phyloP scores from a whole-genome alignment of 2,888 invertebrate species.

The Pseudeuparius sepicola region DNA sequence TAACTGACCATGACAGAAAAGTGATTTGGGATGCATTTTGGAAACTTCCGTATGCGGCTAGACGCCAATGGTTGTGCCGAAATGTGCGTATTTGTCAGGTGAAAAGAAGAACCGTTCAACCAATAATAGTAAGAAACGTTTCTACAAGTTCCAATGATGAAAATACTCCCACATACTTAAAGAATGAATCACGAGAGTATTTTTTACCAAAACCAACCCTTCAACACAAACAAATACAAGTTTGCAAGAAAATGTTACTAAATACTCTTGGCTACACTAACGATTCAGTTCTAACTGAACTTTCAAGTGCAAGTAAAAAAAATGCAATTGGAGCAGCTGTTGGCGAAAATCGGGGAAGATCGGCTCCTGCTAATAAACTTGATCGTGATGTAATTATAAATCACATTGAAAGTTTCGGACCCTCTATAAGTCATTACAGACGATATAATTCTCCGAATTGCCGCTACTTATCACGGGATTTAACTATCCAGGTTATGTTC shows the following conservation, averaged over 20 bases:
- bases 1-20: conserved; percentile 11
- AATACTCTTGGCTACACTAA: conserved; percentile 12
- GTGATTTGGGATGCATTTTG: conserved; percentile 8
- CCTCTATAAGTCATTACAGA: conserved; percentile 10
- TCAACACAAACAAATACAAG: conserved; percentile 9
- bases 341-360: conserved; percentile 14
- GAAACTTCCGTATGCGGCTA: conserved; percentile 6
- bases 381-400: conserved; percentile 11
- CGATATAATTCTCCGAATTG: conserved; percentile 13
- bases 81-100: conserved; percentile 9
- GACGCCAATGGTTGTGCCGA: conserved; percentile 12
- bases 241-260: conserved; percentile 12
- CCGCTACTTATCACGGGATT: conserved; percentile 11
- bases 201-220: conserved; percentile 11
- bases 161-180: conserved; percentile 9
- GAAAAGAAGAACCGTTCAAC: conserved; percentile 7
- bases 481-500: conserved; percentile 13
- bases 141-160: conserved; percentile 1
- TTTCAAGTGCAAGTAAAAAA: conserved; percentile 12
- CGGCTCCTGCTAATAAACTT: conserved; percentile 11
- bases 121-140: conserved; percentile 1
- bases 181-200: conserved; percentile 13
- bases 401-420: conserved; percentile 15
- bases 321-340: conserved; percentile 9
- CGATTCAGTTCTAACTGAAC: conserved; percentile 11